Base-by-base conservation (phyloP, 2,113 vertebrate genomes). In the Bujurquina vittata region DNA sequence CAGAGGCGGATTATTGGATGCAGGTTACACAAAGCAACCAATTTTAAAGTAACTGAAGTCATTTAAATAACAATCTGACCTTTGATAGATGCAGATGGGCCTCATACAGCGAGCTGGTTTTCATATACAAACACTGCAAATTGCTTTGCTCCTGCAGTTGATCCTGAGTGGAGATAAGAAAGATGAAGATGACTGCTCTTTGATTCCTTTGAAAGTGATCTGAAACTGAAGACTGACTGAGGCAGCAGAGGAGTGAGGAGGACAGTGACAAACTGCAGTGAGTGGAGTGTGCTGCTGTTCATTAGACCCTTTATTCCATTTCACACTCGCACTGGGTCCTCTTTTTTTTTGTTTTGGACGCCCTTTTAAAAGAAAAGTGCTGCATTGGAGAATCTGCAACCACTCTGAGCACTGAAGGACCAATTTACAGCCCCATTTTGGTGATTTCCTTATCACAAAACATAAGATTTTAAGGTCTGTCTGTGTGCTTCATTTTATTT, bases 151-250 rank as follows among this genome's bases (percentile, higher is more conserved):
- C 43, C 8, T 12, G 73, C 46, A 49, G 67, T 62, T 52, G 87
- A 80, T 89, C 59, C 63, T 6, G 35, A 78, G 46, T 52, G 31
- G 14, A 86, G 83, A 90, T 87, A 83, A 84, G 58, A 81, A 81
- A 78, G 86, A 79, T 65, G 43, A 83, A 59, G 55, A 73, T 18
- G 65, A 14, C 67, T 12, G 60, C 40, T 86, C 52, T 83, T 54
- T 58, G 81, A 91, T 80, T 80, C 80, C 85, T 90, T 84, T 90
- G 86, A 89, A 90, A 86, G 79, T 84, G 65, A 87, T 79, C 55
- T 75, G 76, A 85, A 80, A 84, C 73, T 89, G 40, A 26, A 77
- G 55, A n/a, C 76, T 23, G 75, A 29, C 75, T 20, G 75, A 29
- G 67, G 63, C 88, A 80, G 80, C 63, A 79, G 69, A 83, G 75